These are phyloP conservation scores for Dipus sagitta DNA, from an alignment of 2,797 vertebrate species.

Conservation along the genomic window DNA sequence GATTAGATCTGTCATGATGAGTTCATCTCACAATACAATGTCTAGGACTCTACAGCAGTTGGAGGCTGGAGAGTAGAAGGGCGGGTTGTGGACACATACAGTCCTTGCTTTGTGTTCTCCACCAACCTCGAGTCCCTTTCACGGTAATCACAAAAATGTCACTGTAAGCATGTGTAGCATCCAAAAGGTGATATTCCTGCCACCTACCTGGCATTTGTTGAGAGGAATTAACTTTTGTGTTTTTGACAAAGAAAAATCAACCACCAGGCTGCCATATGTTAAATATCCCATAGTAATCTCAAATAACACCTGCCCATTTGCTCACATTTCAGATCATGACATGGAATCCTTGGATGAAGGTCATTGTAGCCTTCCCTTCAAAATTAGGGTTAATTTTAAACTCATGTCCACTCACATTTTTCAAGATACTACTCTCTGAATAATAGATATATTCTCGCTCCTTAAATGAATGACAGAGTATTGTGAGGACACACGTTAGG, in stretches of 20 bases:
- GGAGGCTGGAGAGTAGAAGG: conserved; percentile 20
- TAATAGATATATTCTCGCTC: background rate
- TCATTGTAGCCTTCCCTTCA: conserved; percentile 33
- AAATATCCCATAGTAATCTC: conserved; percentile 76
- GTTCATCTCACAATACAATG: background rate
- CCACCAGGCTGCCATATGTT: conserved; percentile 77
- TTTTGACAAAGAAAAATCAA: conserved; percentile 81
- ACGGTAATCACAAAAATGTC: conserved; percentile 69
- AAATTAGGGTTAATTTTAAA: background rate
- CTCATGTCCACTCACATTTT: background rate
- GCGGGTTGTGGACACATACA: conserved; percentile 50
- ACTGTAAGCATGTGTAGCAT: conserved; percentile 77
- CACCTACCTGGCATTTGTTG: conserved; percentile 68
- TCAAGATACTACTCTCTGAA: background rate
- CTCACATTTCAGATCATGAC: conserved; percentile 67
- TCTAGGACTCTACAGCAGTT: background rate
- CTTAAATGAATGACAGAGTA: background rate
- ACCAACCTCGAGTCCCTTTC: conserved; percentile 42
- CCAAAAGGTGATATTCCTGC: conserved; percentile 61
- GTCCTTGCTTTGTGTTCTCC: background rate
- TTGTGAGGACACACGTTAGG: background rate
- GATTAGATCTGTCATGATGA: background rate
- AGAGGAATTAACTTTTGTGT: conserved; percentile 76
- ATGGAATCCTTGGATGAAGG: conserved; percentile 55
- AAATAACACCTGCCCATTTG: conserved; percentile 59